These are phyloP conservation scores for Nannospalax galili DNA, from an alignment of 2,113 vertebrate genomes.

Conservation along the genomic window DNA sequence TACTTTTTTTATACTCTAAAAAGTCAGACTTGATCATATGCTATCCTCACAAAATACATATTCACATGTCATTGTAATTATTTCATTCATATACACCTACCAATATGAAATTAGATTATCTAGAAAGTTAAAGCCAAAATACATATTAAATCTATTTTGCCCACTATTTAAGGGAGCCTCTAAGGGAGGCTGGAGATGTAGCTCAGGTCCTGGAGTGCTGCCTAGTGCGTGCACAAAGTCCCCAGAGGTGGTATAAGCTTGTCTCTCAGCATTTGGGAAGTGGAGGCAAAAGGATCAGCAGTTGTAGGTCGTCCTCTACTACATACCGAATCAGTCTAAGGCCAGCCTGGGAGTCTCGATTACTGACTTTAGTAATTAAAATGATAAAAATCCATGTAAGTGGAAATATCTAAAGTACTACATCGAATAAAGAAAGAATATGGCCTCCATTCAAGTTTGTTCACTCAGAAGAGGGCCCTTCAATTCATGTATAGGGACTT, in stretches of 20 bases:
- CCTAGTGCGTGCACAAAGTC: not conserved
- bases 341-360: not conserved
- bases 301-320: not conserved
- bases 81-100: not conserved
- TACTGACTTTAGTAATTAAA: not conserved
- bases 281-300: not conserved
- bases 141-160: conserved; percentile 3
- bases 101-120: conserved; percentile 29
- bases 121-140: conserved; percentile 48
- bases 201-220: not conserved
- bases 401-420: not conserved
- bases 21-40: not conserved
- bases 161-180: too few relatives aligned
- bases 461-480: conserved; percentile 36
- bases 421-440: conserved; percentile 25
- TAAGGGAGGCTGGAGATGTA: too few relatives aligned
- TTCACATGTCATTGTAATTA: not conserved
- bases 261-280: not conserved
- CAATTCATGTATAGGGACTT: conserved; percentile 23
- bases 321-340: not conserved
- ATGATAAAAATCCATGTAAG: not conserved
- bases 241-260: too few relatives aligned
- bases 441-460: not conserved
- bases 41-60: not conserved
- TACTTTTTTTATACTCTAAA: conserved; percentile 14